A percentile compares a stretch with the other conserved stretches of the same genome.
Conservation (phyloP, 2,888 invertebrate genomes). For the Notocelia uddmanniana region DNA sequence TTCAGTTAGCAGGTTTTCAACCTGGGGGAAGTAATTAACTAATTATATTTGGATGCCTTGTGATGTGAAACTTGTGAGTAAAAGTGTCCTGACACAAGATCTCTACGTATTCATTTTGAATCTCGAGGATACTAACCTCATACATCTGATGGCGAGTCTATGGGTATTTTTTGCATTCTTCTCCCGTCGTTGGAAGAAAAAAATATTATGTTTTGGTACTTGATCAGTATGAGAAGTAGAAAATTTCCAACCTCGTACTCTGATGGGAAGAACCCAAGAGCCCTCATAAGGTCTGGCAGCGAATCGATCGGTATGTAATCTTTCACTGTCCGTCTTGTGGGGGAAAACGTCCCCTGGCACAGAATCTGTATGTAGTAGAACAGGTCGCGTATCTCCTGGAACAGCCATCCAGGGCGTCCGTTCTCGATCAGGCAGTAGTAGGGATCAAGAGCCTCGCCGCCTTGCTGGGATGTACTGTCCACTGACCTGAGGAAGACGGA, state of each 20-base stretch:
- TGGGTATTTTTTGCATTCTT: no score
- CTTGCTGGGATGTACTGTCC: constrained; percentile 77
- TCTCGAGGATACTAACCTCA: no score
- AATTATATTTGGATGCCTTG: not conserved
- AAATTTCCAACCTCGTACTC: constrained; percentile 88
- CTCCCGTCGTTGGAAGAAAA: no score
- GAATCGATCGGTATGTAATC: constrained; percentile 88
- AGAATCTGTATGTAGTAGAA: constrained; percentile 92
- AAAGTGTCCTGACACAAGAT: no score
- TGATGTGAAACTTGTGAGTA: no score
- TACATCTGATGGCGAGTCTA: no score
- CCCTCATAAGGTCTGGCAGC: constrained; percentile 90
- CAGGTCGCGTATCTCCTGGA: constrained; percentile 89
- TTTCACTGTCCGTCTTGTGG: constrained; percentile 85
- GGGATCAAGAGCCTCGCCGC: constrained; percentile 87
- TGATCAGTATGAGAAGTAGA: not conserved
- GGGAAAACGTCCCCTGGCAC: constrained; percentile 89
- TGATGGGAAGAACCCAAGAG: constrained; percentile 90
- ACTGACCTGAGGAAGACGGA: constrained; percentile 72
- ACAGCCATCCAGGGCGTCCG: constrained; percentile 89
- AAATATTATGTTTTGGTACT: no score
- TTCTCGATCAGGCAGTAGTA: constrained; percentile 90
- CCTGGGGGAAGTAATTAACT: constrained; percentile 62
- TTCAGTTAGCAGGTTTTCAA: constrained; percentile 87
- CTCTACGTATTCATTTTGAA: no score